Percentiles rank a stretch among this genome's conserved stretches.
Conservation (phyloP, 2,113 vertebrate genomes). For the Mormoops blainvillei region DNA sequence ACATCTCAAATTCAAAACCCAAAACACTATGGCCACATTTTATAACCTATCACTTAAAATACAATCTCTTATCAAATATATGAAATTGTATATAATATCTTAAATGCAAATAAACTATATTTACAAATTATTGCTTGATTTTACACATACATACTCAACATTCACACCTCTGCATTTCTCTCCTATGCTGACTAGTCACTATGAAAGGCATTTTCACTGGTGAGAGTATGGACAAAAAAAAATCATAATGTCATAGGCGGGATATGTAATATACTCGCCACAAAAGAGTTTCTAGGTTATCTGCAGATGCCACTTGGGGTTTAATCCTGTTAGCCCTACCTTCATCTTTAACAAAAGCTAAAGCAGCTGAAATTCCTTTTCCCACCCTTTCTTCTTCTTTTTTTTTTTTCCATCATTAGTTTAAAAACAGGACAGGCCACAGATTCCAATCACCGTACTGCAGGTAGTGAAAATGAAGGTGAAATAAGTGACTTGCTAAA, state of each 20-base stretch:
- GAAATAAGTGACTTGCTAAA: neutral
- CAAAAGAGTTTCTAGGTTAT: neutral
- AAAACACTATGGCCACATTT: neutral
- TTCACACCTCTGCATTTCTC: neutral
- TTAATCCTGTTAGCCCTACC: neutral
- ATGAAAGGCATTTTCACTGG: neutral
- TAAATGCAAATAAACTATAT: neutral
- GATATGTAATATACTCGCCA: accelerated
- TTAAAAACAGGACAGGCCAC: neutral
- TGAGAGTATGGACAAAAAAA: neutral
- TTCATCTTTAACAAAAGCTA: neutral
- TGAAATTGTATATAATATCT: neutral
- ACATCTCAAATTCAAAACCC: neutral
- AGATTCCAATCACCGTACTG: neutral
- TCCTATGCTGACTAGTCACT: neutral
- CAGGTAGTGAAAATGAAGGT: neutral
- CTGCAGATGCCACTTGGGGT: too few species aligned
- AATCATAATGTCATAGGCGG: accelerated
- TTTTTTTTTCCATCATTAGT: neutral
- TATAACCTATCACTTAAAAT: neutral
- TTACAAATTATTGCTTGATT: neutral
- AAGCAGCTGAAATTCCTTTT: neutral
- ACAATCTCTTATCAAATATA: neutral
- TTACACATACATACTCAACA: accelerated
- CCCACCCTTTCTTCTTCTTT: neutral